phyloP scores from a whole-genome alignment of 1,140 invertebrate genomes.

The Anastatus disparis region DNA sequence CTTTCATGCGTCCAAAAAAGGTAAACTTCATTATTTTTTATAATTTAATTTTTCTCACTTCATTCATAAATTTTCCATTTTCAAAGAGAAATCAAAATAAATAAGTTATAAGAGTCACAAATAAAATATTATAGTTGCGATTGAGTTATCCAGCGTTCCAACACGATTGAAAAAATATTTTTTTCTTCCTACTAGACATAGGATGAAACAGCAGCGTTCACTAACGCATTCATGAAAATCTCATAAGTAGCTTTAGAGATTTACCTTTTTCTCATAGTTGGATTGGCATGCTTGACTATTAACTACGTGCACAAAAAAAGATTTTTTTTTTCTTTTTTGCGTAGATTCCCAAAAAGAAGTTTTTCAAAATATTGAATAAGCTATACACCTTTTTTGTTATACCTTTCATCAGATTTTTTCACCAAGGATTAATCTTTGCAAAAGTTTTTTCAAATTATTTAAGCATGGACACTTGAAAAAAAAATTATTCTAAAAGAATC shows the following conservation, averaged over 20 bases:
- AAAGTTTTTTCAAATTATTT: no score
- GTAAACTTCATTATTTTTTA: conserved; percentile 54
- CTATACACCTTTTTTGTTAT: no score
- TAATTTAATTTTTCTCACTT: neutral
- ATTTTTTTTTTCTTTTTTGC: no score
- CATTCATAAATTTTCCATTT: neutral
- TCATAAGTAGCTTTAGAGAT: conserved; percentile 29
- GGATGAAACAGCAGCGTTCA: conserved; percentile 11
- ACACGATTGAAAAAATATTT: no score
- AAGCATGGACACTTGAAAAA: no score
- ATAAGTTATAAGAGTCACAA: neutral
- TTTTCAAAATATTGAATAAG: no score
- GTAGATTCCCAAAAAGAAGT: no score
- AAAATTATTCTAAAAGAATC: no score
- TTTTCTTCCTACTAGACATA: neutral
- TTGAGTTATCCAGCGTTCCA: neutral
- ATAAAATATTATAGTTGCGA: neutral
- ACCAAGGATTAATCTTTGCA: no score
- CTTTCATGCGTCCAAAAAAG: conserved; percentile 76
- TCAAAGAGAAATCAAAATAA: neutral
- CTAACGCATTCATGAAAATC: conserved; percentile 24
- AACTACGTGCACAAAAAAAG: neutral
- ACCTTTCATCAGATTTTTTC: no score
- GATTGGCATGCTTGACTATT: neutral
- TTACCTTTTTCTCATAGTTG: conserved; percentile 6